A percentile compares a stretch with the other conserved stretches of the same genome.
phyloP scores from a whole-genome alignment of 2,797 vertebrate genomes.

The Xenentodon cancila region DNA sequence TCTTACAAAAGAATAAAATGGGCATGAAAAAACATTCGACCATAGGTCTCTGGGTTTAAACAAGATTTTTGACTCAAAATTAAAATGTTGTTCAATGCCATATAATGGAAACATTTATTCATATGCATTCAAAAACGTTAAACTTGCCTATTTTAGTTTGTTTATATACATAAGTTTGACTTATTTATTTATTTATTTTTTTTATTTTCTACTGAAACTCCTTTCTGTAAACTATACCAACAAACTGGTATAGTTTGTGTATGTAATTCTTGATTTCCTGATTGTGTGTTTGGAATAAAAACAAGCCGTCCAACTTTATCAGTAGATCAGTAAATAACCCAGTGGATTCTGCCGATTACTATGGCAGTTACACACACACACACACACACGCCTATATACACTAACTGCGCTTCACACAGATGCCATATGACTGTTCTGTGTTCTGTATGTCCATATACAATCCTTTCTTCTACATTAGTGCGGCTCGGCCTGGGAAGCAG shows the following conservation, averaged over 20 bases:
- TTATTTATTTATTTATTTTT: too few relatives aligned
- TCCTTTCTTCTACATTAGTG: constrained; percentile 11
- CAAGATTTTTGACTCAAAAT: constrained; percentile 3
- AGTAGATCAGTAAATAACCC: constrained; percentile 72
- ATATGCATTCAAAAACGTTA: background rate
- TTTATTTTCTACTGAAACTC: constrained; percentile 30
- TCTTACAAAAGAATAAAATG: constrained; percentile 2
- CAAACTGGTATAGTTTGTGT: constrained; percentile 50
- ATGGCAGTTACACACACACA: constrained; percentile 6
- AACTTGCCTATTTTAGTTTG: too few relatives aligned
- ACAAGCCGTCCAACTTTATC: constrained; percentile 71
- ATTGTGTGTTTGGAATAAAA: constrained; percentile 72
- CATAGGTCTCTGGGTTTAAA: background rate
- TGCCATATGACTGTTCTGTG: constrained; percentile 5
- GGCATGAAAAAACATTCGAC: background rate
- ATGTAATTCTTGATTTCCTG: constrained; percentile 63
- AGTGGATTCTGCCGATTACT: constrained; percentile 53
- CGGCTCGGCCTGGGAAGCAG: constrained; percentile 18
- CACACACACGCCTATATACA: constrained; percentile 3
- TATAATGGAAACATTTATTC: background rate
- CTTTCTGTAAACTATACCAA: constrained; percentile 46
- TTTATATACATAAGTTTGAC: too few relatives aligned
- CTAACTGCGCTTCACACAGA: constrained; percentile 15
- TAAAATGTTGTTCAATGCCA: background rate
- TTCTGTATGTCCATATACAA: constrained; percentile 3